Conservation (phyloP, 2,888 invertebrate genomes). For the Diabrotica balteata region DNA sequence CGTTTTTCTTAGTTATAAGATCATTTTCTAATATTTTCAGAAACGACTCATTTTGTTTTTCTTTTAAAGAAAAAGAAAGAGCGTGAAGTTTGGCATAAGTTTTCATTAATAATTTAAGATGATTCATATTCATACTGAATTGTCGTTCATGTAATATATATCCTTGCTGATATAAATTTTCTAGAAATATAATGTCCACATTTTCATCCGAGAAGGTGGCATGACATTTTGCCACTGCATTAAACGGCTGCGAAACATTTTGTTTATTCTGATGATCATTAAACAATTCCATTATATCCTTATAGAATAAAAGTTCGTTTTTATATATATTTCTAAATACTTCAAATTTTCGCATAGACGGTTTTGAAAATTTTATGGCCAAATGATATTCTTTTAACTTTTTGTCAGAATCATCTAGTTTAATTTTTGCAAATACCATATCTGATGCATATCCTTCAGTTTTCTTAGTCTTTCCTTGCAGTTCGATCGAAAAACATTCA, state of each 20-base stretch:
- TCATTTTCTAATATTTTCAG: conserved; percentile 3
- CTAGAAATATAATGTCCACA: conserved; percentile 33
- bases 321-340: conserved; percentile 24
- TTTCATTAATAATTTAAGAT: conserved; percentile 30
- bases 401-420: conserved; percentile 1
- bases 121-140: conserved; percentile 28
- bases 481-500: conserved; percentile 20
- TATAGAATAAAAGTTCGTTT: conserved; percentile 36
- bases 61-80: conserved; percentile 36
- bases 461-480: conserved; percentile 26
- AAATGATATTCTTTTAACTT: conserved; percentile 17
- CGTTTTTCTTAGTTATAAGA: neutral
- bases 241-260: conserved; percentile 22
- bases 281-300: conserved; percentile 30
- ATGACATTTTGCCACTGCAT: conserved; percentile 31
- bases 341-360: conserved; percentile 13
- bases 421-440: conserved; percentile 28
- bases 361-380: conserved; percentile 29
- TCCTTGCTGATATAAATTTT: conserved; percentile 35
- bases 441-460: conserved; percentile 34
- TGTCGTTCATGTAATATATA: conserved; percentile 32
- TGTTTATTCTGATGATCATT: conserved; percentile 30
- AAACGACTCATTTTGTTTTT: conserved; percentile 29
- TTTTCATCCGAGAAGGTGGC: conserved; percentile 14
- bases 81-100: conserved; percentile 39